Evolutionary conservation across 2,888 invertebrate species (phyloP).

Genomic region (Philonicus albiceps): DNA sequence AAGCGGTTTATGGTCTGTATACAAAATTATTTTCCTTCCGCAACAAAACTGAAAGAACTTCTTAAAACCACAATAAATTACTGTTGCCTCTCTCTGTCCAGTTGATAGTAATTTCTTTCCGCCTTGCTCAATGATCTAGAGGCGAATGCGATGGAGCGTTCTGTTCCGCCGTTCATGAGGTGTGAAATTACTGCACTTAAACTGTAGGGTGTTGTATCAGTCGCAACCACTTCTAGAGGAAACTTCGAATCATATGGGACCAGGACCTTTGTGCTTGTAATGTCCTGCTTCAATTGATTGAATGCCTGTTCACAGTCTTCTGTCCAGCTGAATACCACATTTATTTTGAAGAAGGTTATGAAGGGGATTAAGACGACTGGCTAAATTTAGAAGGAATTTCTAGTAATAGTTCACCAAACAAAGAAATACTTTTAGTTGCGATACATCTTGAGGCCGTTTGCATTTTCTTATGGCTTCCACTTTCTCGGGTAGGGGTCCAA

Average conservation of each 20-base stretch:
- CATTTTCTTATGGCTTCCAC: too few species aligned
- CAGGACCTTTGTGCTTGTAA: background rate
- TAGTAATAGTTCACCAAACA: too few species aligned
- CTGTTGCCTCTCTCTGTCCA: slow-evolving; percentile 54
- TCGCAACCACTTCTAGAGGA: slow-evolving; percentile 48
- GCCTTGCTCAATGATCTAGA: background rate
- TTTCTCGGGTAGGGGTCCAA: background rate
- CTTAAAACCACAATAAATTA: slow-evolving; percentile 55
- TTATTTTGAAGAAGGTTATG: background rate
- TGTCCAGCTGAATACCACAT: background rate
- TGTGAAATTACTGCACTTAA: too few species aligned
- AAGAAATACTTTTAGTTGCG: too few species aligned
- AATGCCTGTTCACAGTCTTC: background rate
- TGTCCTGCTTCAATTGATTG: background rate
- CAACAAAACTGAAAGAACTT: slow-evolving; percentile 57
- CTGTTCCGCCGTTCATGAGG: slow-evolving; percentile 53
- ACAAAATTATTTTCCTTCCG: slow-evolving; percentile 56
- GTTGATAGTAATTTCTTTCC: slow-evolving; percentile 52
- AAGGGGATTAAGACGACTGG: background rate
- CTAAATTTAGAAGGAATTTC: too few species aligned
- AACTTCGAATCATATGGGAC: slow-evolving; percentile 10
- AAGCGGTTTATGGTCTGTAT: background rate
- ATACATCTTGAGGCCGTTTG: too few species aligned
- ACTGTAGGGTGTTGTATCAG: too few species aligned
- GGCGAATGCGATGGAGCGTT: background rate